These are phyloP conservation scores for Ornithoptera alexandrae DNA, from an alignment of 2,888 invertebrate species.

Conservation along the genomic window DNA sequence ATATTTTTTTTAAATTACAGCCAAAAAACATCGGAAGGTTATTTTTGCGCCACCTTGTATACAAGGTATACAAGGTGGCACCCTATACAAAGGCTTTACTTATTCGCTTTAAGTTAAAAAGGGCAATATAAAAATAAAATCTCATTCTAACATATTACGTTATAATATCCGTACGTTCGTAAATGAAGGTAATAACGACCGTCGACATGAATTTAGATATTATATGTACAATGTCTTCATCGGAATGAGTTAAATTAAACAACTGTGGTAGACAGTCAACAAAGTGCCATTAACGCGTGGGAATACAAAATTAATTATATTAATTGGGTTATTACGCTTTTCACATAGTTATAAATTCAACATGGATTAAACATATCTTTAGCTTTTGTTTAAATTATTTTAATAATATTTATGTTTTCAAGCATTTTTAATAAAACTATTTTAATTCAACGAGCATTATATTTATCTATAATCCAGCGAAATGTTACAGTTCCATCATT, in stretches of 20 bases:
- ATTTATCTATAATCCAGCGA: too few species aligned
- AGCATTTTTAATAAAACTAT: too few species aligned
- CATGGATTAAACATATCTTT: background rate
- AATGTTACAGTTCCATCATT: too few species aligned
- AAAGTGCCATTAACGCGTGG: conserved; percentile 13
- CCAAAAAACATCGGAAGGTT: too few species aligned
- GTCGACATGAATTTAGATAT: background rate
- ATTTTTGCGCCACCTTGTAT: too few species aligned
- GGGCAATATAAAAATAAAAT: too few species aligned
- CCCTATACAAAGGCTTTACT: too few species aligned
- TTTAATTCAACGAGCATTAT: too few species aligned
- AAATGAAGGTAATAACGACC: conserved; percentile 1
- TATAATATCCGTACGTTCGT: background rate
- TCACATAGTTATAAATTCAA: background rate
- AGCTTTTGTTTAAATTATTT: background rate
- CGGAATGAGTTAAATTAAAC: conserved; percentile 23
- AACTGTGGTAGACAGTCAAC: conserved; percentile 7
- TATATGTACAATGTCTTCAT: conserved; percentile 5
- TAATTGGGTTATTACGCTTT: conserved; percentile 13
- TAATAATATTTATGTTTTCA: background rate
- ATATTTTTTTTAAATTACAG: too few species aligned
- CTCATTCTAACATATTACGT: too few species aligned
- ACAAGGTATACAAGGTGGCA: too few species aligned
- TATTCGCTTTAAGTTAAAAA: too few species aligned
- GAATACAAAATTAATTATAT: conserved; percentile 8